These are phyloP conservation scores for Epizoanthus ramosus DNA, from an alignment of 92 coral and sea anemone genomes.

Conservation along the genomic window DNA sequence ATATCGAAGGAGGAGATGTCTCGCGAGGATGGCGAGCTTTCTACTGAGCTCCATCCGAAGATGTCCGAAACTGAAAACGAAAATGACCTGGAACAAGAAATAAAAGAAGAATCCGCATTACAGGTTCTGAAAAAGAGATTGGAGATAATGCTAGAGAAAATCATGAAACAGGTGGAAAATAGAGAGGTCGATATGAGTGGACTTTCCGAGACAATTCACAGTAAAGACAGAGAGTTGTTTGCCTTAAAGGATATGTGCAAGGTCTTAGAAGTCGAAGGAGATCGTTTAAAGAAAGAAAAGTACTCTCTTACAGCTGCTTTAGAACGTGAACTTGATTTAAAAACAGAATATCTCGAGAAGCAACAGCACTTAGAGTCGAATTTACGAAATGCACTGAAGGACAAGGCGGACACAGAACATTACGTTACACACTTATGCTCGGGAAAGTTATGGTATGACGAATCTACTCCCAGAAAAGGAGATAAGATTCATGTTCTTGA, in stretches of 20 bases:
- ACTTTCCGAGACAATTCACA: not conserved
- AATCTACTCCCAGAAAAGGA: not conserved
- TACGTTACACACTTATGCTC: not conserved
- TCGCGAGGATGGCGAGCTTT: not conserved
- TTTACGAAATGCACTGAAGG: not conserved
- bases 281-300: not conserved
- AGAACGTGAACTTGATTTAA: not conserved
- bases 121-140: not conserved
- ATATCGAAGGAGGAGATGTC: not conserved
- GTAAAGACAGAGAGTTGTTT: not conserved
- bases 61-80: not conserved
- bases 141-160: not conserved
- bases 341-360: constrained; percentile 2
- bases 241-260: not conserved
- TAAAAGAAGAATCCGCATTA: not conserved
- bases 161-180: not conserved
- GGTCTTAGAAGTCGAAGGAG: constrained; percentile 8
- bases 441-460: not conserved
- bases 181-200: not conserved
- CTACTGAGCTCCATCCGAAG: not conserved
- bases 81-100: not conserved
- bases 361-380: not conserved
- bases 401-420: constrained; percentile 1
- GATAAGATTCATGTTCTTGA: constrained; percentile 2
- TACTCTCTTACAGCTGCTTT: not conserved